Evolutionary conservation across 2,888 invertebrate genomes (phyloP).

Genomic region (Phania funesta): DNA sequence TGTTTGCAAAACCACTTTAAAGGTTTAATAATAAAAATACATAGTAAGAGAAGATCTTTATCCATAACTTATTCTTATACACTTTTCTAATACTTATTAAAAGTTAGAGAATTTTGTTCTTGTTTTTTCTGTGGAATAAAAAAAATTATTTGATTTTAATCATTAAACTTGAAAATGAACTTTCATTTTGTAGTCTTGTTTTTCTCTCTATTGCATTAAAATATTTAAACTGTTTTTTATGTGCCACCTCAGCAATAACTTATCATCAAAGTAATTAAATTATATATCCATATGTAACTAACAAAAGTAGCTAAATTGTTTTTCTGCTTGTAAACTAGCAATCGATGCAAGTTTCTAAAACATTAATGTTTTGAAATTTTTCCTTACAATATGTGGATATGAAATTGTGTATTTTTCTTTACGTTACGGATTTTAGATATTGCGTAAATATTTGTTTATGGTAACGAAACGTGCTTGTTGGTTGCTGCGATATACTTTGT

Average conservation of each 20-base stretch:
- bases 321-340: background rate
- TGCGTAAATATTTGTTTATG: too few relatives aligned
- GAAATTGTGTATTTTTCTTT: too few relatives aligned
- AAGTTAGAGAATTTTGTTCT: constrained; percentile 18
- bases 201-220: background rate
- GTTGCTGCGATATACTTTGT: too few relatives aligned
- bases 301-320: constrained; percentile 10
- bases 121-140: constrained; percentile 33
- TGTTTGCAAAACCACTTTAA: constrained; percentile 64
- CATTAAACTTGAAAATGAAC: constrained; percentile 19
- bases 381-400: too few relatives aligned
- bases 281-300: constrained; percentile 30
- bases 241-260: constrained; percentile 70
- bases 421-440: too few relatives aligned
- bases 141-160: constrained; percentile 59
- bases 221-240: constrained; percentile 41
- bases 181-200: background rate
- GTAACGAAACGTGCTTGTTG: too few relatives aligned
- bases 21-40: constrained; percentile 64
- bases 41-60: constrained; percentile 34
- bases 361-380: too few relatives aligned
- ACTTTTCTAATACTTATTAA: background rate
- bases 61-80: background rate
- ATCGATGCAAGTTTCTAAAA: background rate
- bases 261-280: constrained; percentile 65